Base-by-base conservation (phyloP, 1,140 invertebrate species). In the Euborellia annulipes region DNA sequence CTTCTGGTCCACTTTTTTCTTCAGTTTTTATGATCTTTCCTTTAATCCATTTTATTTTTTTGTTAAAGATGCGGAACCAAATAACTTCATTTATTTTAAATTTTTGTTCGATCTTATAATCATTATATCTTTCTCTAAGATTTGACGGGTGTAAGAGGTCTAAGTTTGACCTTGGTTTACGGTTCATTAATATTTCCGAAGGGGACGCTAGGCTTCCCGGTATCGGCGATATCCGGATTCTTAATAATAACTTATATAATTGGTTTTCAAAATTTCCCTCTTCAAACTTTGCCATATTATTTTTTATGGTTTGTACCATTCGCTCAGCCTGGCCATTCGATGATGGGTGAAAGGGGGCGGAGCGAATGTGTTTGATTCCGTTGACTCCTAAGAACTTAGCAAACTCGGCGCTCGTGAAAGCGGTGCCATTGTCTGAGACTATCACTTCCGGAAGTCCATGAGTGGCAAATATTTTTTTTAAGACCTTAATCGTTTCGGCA, bases 261-360 rank as follows among this genome's bases (percentile, higher is more conserved):
- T 22, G 4, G 11, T 37, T 16, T 14, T 41, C 7, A n/a, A 16
- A 4, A 21, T 45, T 27, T 8, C 27, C 21, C 14, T 14, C 27
- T 21, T 20, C 17, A 19, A 42, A 19, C 21, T 20, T 16, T 47
- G 22, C 30, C 22, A 47, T 17, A 13, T 13, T 17, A 11, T 49
- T 40, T 46, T 59, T 57, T n/a, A 51, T 46, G 2, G 51, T 51
- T 44, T 58, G 53, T 9, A 56, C 55, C 1, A 47, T 36, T 27
- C 52, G 30, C 47, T 62, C 59, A 16, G 54, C 53, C 47, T 54
- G 57, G 0, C 59, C 58, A 52, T 62, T 61, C 3, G 53, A 45
- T 3, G 49, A 36, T 20, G 59, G 60, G 36, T 59, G 49, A 43
- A 59, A 59, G 0, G 58, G 55, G 11, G 57, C 53, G 16, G 52